These are phyloP conservation scores for Diceros bicornis DNA, from an alignment of 2,797 vertebrate species.

Conservation along the genomic window DNA sequence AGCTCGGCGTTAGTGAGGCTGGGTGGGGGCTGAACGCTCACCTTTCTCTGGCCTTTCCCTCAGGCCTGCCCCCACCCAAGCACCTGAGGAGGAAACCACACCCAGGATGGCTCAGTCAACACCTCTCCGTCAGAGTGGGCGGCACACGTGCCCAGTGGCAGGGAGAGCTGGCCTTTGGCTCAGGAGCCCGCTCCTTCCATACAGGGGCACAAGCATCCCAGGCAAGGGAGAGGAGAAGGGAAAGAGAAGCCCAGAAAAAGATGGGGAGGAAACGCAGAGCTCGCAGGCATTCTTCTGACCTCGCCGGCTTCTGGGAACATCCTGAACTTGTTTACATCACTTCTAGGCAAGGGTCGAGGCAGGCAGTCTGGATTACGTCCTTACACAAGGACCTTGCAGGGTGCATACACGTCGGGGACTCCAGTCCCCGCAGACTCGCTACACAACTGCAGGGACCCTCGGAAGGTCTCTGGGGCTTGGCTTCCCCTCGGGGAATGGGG, in stretches of 20 bases:
- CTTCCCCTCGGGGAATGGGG: no score
- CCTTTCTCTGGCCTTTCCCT: background rate
- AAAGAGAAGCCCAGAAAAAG: background rate
- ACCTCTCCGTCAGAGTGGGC: fast-evolving
- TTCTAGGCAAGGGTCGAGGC: background rate
- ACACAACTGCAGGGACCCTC: background rate
- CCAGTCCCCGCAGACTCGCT: background rate
- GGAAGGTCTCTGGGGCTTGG: background rate
- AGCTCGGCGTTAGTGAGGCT: background rate
- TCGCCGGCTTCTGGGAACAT: conserved; percentile 11
- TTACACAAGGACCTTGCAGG: background rate
- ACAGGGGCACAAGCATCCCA: background rate
- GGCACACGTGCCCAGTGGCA: fast-evolving
- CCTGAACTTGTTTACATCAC: conserved; percentile 67
- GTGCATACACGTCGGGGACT: background rate
- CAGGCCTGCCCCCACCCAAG: background rate
- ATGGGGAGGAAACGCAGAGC: conserved; percentile 23
- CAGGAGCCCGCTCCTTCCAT: background rate
- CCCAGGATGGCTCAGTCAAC: fast-evolving
- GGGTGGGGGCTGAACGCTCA: fast-evolving
- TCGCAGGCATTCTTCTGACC: background rate
- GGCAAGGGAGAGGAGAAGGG: fast-evolving
- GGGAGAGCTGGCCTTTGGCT: background rate
- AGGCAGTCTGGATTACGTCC: background rate
- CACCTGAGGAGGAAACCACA: background rate